These are phyloP conservation scores for Euglossa dilemma DNA, from an alignment of 1,140 invertebrate species.

Conservation along the genomic window DNA sequence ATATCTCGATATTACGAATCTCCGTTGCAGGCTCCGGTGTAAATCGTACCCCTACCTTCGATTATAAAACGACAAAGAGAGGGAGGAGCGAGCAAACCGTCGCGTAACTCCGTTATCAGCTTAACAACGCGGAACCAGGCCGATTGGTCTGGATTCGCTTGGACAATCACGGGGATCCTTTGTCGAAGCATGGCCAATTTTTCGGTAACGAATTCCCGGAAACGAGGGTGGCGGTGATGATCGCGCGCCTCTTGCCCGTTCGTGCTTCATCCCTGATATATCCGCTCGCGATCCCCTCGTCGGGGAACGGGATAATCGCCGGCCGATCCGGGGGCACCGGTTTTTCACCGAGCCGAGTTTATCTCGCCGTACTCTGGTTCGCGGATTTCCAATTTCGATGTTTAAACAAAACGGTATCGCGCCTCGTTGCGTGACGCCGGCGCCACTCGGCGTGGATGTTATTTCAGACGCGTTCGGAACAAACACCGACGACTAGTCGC, in stretches of 20 bases:
- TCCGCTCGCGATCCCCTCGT: background rate
- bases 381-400: slow-evolving; percentile 43
- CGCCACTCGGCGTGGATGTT: background rate
- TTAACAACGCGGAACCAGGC: background rate
- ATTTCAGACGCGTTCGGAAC: background rate
- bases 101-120: background rate
- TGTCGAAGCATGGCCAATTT: background rate
- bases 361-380: background rate
- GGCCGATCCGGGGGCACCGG: background rate
- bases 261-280: background rate
- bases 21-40: no score
- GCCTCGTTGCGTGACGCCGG: background rate
- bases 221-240: background rate
- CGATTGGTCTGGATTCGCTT: background rate
- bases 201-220: background rate
- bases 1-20: no score
- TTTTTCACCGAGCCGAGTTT: slow-evolving; percentile 9
- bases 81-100: background rate
- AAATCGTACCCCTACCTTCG: no score
- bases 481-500: background rate
- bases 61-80: background rate
- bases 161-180: background rate
- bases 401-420: slow-evolving; percentile 27
- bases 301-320: background rate
- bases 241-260: background rate